Evolutionary conservation across 92 coral and sea anemone genomes (phyloP).

Genomic region (Zoanthus gigantus): DNA sequence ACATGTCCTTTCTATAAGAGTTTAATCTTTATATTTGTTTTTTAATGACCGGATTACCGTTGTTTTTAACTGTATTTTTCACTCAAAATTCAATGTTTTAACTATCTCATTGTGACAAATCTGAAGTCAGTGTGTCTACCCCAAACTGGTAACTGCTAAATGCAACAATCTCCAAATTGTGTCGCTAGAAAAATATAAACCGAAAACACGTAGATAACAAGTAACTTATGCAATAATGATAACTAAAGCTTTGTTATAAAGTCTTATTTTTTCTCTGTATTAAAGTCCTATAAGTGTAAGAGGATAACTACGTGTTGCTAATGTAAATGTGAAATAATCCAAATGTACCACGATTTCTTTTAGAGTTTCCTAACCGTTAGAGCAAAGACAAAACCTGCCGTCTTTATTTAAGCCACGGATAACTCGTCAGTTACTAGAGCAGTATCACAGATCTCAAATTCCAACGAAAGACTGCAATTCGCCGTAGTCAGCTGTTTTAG

Average conservation of each 20-base stretch:
- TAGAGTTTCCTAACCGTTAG: not conserved
- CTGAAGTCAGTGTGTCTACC: not conserved
- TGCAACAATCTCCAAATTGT: too few species aligned
- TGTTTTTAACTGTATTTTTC: slow-evolving; percentile 3
- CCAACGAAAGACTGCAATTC: not conserved
- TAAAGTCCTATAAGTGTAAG: too few species aligned
- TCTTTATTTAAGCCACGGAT: not conserved
- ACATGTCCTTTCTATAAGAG: not conserved
- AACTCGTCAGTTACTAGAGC: not conserved
- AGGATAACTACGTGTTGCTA: not conserved
- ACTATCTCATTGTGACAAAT: not conserved
- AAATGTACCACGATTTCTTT: not conserved
- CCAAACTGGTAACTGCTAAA: too few species aligned
- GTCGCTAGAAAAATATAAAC: too few species aligned
- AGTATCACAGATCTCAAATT: not conserved
- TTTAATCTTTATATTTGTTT: not conserved
- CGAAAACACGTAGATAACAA: too few species aligned
- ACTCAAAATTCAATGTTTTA: not conserved
- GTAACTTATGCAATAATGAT: too few species aligned
- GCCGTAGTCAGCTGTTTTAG: not conserved
- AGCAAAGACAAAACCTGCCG: not conserved
- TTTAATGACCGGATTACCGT: not conserved
- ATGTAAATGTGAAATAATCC: not conserved
- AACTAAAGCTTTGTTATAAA: too few species aligned
- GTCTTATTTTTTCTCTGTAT: too few species aligned